Percentiles rank a stretch among this genome's conserved stretches.
Evolutionary conservation across 2,888 invertebrate species (phyloP).

Genomic region (Ptychoptera albimana): DNA sequence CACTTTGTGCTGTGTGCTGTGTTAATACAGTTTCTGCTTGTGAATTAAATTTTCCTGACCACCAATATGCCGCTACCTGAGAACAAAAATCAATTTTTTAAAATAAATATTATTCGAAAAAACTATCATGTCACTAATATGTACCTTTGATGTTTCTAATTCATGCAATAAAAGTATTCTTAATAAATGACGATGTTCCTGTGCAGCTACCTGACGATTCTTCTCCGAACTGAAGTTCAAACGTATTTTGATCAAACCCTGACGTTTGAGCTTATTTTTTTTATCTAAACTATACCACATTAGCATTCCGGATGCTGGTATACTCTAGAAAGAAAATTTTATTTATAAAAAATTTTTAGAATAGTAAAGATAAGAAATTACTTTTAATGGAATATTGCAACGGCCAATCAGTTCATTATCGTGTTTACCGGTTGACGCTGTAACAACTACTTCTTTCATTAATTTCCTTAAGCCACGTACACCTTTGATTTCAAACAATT

Average conservation of each 20-base stretch:
- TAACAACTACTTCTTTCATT: conserved; percentile 81
- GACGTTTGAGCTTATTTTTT: conserved; percentile 62
- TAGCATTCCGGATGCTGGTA: conserved; percentile 83
- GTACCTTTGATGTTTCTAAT: conserved; percentile 59
- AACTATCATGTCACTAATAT: too few relatives aligned
- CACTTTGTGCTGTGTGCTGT: conserved; percentile 91
- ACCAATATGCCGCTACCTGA: conserved; percentile 47
- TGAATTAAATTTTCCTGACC: conserved; percentile 72
- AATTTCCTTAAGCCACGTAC: conserved; percentile 67
- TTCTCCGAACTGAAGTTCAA: conserved; percentile 76
- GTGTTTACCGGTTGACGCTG: conserved; percentile 86
- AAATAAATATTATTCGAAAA: too few relatives aligned
- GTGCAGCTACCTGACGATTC: conserved; percentile 66
- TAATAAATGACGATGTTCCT: conserved; percentile 67
- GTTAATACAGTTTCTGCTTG: conserved; percentile 74
- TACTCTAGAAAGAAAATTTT: conserved; percentile 41
- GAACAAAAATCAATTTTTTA: conserved; percentile 2
- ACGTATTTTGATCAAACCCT: conserved; percentile 74
- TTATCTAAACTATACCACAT: conserved; percentile 87
- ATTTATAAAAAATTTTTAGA: conserved; percentile 1
- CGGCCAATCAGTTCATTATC: conserved; percentile 92
- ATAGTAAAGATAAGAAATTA: conserved; percentile 26
- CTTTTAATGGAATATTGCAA: conserved; percentile 69
- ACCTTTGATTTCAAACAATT: conserved; percentile 72
- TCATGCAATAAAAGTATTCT: conserved; percentile 64